phyloP scores from a whole-genome alignment of 2,888 invertebrate genomes.

The Anoncus sp. region DNA sequence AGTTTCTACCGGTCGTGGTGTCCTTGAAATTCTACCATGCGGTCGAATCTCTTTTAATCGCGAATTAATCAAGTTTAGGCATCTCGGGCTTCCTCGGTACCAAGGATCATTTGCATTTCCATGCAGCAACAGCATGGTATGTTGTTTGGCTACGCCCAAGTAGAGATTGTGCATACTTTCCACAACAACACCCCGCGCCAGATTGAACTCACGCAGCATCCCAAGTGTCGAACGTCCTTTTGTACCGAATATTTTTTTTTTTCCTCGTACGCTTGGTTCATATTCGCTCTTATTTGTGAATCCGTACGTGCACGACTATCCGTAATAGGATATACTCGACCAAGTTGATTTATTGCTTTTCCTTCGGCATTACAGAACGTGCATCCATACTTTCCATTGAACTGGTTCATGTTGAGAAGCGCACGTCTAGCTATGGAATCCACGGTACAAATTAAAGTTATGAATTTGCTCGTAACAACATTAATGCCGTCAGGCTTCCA shows the following conservation, averaged over 20 bases:
- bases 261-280: constrained; percentile 32
- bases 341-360: background rate
- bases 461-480: constrained; percentile 43
- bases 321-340: constrained; percentile 13
- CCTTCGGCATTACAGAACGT: constrained; percentile 63
- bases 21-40: constrained; percentile 39
- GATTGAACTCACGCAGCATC: constrained; percentile 17
- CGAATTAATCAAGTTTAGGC: constrained; percentile 20
- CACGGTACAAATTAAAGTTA: constrained; percentile 50
- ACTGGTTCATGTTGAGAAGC: constrained; percentile 55
- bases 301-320: constrained; percentile 14
- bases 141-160: constrained; percentile 31
- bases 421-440: constrained; percentile 62
- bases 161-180: constrained; percentile 44
- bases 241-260: constrained; percentile 12
- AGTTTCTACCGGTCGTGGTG: constrained; percentile 12
- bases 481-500: constrained; percentile 14
- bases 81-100: constrained; percentile 15
- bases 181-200: constrained; percentile 7
- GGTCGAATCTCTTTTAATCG: constrained; percentile 45
- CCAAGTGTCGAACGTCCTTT: constrained; percentile 17
- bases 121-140: constrained; percentile 24
- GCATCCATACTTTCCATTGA: constrained; percentile 60
- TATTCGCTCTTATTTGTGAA: constrained; percentile 33
- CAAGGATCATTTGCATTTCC: constrained; percentile 22